Evolutionary conservation across 2,888 invertebrate species (phyloP).

Genomic region (Acanthosoma haemorrhoidale): DNA sequence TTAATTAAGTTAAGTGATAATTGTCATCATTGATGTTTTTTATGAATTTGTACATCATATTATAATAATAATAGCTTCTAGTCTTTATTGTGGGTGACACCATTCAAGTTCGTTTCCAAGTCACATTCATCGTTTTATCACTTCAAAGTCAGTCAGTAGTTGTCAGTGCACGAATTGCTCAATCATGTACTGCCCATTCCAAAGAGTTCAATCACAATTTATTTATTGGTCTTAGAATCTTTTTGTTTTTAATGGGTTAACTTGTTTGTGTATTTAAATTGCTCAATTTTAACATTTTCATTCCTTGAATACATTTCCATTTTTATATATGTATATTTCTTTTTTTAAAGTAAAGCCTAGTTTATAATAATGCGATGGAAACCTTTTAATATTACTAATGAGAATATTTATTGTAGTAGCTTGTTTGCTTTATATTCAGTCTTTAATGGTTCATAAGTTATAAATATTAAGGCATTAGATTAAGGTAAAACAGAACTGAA

Average conservation of each 20-base stretch:
- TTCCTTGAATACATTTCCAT: conserved; percentile 23
- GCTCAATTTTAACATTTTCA: conserved; percentile 28
- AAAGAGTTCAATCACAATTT: not conserved
- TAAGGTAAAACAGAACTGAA: not conserved
- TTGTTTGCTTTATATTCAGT: conserved; percentile 15
- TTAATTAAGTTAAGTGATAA: conserved; percentile 4
- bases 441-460: not conserved
- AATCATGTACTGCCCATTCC: not conserved
- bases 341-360: not conserved
- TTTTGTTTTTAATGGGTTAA: not conserved
- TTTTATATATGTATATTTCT: conserved; percentile 13
- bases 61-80: conserved; percentile 28
- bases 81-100: conserved; percentile 16
- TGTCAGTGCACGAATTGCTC: not conserved
- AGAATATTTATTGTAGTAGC: conserved; percentile 11
- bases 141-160: not conserved
- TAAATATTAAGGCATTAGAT: not conserved
- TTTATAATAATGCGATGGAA: not conserved
- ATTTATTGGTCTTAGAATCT: not conserved
- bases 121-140: not conserved
- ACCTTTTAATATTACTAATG: conserved; percentile 7
- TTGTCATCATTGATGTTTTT: not conserved
- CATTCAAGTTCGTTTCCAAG: not conserved
- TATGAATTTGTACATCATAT: conserved; percentile 20
- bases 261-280: conserved; percentile 11